Evolutionary conservation across 2,797 vertebrate species (phyloP), one percentile per base, ranked within the genome.

Genomic region (Rhodeus uyekii): DNA sequence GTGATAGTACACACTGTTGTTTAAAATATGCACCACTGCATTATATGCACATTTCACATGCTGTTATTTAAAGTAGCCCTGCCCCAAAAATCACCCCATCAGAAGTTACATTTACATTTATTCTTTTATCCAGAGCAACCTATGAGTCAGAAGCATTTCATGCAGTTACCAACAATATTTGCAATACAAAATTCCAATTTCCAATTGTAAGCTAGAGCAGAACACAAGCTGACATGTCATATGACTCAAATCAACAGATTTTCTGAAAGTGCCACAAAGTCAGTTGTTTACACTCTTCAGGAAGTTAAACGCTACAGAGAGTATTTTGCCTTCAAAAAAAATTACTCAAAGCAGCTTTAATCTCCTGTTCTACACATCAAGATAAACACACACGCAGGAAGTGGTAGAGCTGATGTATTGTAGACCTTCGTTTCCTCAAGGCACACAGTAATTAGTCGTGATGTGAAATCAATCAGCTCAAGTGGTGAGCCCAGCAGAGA

Each of bases 391-490:
- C 78, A 84, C 71, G 22, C 60, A 67, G 29, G 50, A 81, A 86
- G 85, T 77, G 75, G 85, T 67, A 84, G 87, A 34, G 44, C 86
- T 92, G 91, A 92, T 91, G 90, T 91, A 92, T 89, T 88, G 89
- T 87, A 91, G 88, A 83, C 90, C 87, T 87, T 89, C 87, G 88
- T 91, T 91, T 88, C 91, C 90, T 91, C 84, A 84, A 90, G 91
- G 86, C 90, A 89, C 89, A 91, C 89, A 89, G 91, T 93, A 92
- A 93, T 93, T 88, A 88, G 92, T 89, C 81, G 88, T 91, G 92
- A 94, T 93, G 91, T 89, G 86, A 93, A 93, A 93, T 93, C 92
- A 93, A 93, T 94, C 92, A 88, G 89, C 87, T 88, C 87, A 91
- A 93, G 92, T 92, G 89, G 89, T 91, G 84, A 88, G 91, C 80